Evolutionary conservation across 2,888 invertebrate genomes (phyloP).

Genomic region (Nudaria mundana): DNA sequence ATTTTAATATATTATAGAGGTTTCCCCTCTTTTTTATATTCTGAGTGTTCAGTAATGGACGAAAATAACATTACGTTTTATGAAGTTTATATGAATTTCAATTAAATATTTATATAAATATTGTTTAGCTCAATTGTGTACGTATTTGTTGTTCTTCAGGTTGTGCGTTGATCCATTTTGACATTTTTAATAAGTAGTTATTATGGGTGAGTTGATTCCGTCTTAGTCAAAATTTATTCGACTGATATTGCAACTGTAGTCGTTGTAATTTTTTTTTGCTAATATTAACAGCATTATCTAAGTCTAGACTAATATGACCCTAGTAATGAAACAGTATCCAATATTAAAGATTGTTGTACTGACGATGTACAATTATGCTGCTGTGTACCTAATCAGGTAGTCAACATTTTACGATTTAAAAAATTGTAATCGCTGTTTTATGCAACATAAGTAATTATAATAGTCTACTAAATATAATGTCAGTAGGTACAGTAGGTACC

Average conservation of each 20-base stretch:
- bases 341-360: constrained; percentile 25
- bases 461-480: no score
- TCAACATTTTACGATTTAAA: constrained; percentile 38
- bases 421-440: constrained; percentile 51
- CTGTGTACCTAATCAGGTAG: constrained; percentile 18
- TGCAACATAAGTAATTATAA: constrained; percentile 41
- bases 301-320: constrained; percentile 25
- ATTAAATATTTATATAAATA: constrained; percentile 33
- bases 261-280: constrained; percentile 39
- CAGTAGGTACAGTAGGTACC: no score
- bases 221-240: constrained; percentile 64
- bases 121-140: constrained; percentile 66
- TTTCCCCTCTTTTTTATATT: no score
- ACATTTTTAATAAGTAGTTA: constrained; percentile 39
- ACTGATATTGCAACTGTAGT: constrained; percentile 50
- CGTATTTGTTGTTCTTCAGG: constrained; percentile 59
- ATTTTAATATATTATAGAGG: constrained; percentile 30
- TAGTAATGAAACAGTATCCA: constrained; percentile 23
- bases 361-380: constrained; percentile 25
- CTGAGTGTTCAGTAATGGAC: constrained; percentile 35
- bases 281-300: constrained; percentile 23
- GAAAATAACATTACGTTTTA: constrained; percentile 27
- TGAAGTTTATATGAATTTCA: constrained; percentile 31
- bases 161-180: constrained; percentile 66
- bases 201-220: constrained; percentile 62